phyloP scores from a whole-genome alignment of 2,888 invertebrate species.

The Coenonympha arcania region DNA sequence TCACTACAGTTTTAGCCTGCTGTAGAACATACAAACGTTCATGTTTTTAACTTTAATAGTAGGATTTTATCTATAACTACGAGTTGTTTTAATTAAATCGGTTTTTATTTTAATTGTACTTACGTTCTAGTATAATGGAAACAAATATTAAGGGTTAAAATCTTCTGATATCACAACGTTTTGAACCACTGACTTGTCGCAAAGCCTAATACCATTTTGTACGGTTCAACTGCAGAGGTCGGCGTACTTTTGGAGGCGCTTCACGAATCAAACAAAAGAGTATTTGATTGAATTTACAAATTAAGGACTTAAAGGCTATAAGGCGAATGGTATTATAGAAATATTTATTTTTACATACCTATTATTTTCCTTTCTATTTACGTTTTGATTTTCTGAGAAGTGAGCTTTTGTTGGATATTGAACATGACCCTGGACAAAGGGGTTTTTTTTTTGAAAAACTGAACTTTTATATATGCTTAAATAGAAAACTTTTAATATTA shows the following conservation, averaged over 20 bases:
- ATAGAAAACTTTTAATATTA: too few species aligned
- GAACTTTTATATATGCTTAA: too few species aligned
- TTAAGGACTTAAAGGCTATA: constrained; percentile 16
- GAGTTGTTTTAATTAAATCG: too few species aligned
- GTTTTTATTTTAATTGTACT: too few species aligned
- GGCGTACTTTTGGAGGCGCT: constrained; percentile 20
- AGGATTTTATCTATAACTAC: too few species aligned
- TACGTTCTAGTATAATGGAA: constrained; percentile 9
- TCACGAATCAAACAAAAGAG: constrained; percentile 19
- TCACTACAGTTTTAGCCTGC: too few species aligned
- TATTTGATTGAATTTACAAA: constrained; percentile 22
- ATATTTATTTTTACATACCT: constrained; percentile 38
- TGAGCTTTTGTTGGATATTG: too few species aligned
- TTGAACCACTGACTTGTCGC: constrained; percentile 47
- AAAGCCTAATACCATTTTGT: constrained; percentile 31
- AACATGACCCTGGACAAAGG: too few species aligned
- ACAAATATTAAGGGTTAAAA: constrained; percentile 33
- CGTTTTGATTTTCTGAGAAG: too few species aligned
- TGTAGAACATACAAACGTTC: too few species aligned
- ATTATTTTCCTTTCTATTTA: not conserved
- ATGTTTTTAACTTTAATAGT: too few species aligned
- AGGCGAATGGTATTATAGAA: constrained; percentile 12
- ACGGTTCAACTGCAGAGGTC: constrained; percentile 22
- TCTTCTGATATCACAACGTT: constrained; percentile 30
- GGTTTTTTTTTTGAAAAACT: too few species aligned